Base-by-base conservation (phyloP, 35 echinoderm and acorn worm species). In the Strongylocentrotus purpuratus region DNA sequence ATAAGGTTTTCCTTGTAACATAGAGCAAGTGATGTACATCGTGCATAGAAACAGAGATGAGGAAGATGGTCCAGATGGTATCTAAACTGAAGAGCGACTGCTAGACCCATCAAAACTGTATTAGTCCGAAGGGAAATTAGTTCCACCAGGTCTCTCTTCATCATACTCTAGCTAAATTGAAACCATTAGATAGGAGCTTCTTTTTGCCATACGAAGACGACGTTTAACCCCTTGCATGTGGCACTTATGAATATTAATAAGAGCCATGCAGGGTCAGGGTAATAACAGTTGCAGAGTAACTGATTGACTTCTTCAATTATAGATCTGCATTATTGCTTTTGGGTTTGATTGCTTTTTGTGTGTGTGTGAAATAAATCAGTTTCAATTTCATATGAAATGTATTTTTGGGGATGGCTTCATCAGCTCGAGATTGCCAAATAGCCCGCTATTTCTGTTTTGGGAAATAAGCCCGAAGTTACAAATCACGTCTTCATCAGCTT, bases 101-200 rank as follows among this genome's bases (percentile, higher is more conserved):
- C 5, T 78, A 78, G 25, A 78, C 20, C 65, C 65, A 78, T 78
- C 65, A 78, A 22, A 78, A 7, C 22, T 28, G 20, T 5, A 78
- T 78, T 78, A 78, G 65, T 28, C 65, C 65, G 28, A 78, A 78
- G 65, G 65, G 65, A 78, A 78, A 78, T 78, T 78, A 78, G 65
- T 78, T 78, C 65, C 65, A 78, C 65, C n/a, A 78, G 65, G 15
- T 78, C 65, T 78, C 65, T 78, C 20, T 78, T 78, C 20, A 78
- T 25, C 20, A 78, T 78, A 22, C 65, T 78, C 2, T 0, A 78
- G 65, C 65, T 78, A 78, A 78, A 78, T 78, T 78, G 65, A 78
- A 22, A 78, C 25, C 18, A 70, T 78, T n/a, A 78, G 65, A n/a
- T 28, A n/a, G 20, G 22, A 78, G 65, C 65, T 78, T 78, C 18